phyloP scores from a whole-genome alignment of 2,113 vertebrate species.

The Dissostichus mawsoni region DNA sequence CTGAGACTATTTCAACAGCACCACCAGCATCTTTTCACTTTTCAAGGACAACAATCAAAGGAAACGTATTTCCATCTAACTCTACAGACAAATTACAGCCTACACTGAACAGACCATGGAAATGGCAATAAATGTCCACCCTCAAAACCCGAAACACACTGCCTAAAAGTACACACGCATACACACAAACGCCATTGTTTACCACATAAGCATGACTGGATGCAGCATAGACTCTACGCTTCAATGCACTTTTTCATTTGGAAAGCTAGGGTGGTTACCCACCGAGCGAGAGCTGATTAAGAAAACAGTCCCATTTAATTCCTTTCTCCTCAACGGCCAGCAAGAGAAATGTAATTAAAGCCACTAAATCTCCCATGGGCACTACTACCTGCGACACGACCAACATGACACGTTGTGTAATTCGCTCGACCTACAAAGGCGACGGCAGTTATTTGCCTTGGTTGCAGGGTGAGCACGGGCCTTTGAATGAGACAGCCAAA shows the following conservation, averaged over 20 bases:
- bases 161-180: slow-evolving; percentile 36
- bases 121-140: slow-evolving; percentile 73
- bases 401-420: slow-evolving; percentile 81
- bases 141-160: slow-evolving; percentile 48
- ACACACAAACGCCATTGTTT: slow-evolving; percentile 70
- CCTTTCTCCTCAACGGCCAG: slow-evolving; percentile 79
- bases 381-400: slow-evolving; percentile 76
- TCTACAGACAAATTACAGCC: slow-evolving; percentile 61
- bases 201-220: slow-evolving; percentile 77
- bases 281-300: slow-evolving; percentile 81
- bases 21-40: slow-evolving; percentile 70
- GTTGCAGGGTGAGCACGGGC: slow-evolving; percentile 42
- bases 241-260: slow-evolving; percentile 83
- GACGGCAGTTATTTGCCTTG: slow-evolving; percentile 52
- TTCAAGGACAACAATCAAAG: slow-evolving; percentile 77
- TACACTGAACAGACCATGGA: slow-evolving; percentile 61
- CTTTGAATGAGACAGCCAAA: slow-evolving; percentile 45
- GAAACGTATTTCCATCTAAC: slow-evolving; percentile 71
- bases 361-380: slow-evolving; percentile 79
- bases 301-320: slow-evolving; percentile 85
- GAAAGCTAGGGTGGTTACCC: slow-evolving; percentile 77
- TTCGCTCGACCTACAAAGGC: slow-evolving; percentile 77
- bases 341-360: slow-evolving; percentile 86
- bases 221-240: slow-evolving; percentile 76
- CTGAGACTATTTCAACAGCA: slow-evolving; percentile 71